phyloP scores from a whole-genome alignment of 2,113 vertebrate genomes.

The Chlamydotis undulata region DNA sequence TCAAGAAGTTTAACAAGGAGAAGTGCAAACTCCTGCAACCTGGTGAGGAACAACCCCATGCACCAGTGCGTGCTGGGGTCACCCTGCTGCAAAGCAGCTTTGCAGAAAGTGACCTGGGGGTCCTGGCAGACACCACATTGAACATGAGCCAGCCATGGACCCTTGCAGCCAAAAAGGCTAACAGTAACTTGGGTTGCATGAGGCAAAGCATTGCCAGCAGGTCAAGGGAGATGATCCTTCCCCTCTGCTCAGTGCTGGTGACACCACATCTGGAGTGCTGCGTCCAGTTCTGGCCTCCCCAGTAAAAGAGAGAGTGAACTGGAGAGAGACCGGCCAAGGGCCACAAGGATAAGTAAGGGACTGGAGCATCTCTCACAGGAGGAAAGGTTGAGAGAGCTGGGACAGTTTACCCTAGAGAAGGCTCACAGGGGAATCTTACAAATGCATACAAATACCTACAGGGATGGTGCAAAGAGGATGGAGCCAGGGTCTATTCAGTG shows the following conservation, averaged over 20 bases:
- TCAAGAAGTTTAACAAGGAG: not conserved
- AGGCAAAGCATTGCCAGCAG: not conserved
- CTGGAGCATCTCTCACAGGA: not conserved
- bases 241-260: not conserved
- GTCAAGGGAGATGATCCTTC: not conserved
- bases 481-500: not conserved
- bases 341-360: accelerated
- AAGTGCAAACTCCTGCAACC: not conserved
- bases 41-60: not conserved
- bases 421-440: not conserved
- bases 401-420: not conserved
- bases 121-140: too few species aligned
- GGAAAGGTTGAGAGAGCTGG: not conserved
- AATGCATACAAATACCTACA: not conserved
- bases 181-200: not conserved
- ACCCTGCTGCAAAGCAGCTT: not conserved
- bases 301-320: not conserved
- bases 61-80: not conserved
- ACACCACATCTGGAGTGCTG: not conserved
- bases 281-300: not conserved
- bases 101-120: not conserved
- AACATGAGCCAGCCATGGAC: not conserved
- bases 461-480: not conserved
- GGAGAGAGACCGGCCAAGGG: not conserved
- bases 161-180: not conserved